These are phyloP conservation scores for Silurus lanzhouensis DNA, from an alignment of 2,797 vertebrate genomes.

Conservation along the genomic window DNA sequence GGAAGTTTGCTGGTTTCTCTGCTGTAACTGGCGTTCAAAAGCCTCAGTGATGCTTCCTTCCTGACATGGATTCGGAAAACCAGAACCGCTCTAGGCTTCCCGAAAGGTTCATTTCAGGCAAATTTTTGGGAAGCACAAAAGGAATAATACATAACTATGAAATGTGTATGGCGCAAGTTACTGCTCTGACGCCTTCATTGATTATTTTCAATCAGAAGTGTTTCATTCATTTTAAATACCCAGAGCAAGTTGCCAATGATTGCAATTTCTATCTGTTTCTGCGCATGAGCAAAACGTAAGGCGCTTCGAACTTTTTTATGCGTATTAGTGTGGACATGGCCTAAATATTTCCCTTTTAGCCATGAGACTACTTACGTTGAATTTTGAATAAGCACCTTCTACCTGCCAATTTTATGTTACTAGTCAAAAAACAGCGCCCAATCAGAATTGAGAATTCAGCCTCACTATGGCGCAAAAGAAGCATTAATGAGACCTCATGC, in stretches of 20 bases:
- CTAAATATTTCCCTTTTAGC: no score
- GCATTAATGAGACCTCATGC: neutral
- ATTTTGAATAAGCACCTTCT: neutral
- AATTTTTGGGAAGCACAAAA: neutral
- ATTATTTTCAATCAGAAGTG: no score
- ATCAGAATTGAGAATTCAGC: neutral
- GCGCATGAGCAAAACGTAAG: no score
- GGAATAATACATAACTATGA: neutral
- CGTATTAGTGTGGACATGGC: no score
- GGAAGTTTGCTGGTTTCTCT: conserved; percentile 13
- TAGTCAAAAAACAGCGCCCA: neutral
- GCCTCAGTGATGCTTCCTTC: neutral
- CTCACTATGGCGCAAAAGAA: neutral
- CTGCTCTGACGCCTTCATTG: no score
- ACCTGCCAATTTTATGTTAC: neutral
- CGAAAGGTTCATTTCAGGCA: neutral
- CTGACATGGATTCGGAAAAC: neutral
- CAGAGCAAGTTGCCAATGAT: no score
- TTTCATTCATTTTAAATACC: no score
- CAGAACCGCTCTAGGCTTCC: neutral
- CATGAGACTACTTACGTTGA: no score
- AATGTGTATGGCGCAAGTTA: no score
- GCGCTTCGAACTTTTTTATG: no score
- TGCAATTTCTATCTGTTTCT: no score
- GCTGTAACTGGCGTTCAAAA: neutral